Evolutionary conservation across 2,113 vertebrate genomes (phyloP), one percentile per base, ranked within the genome.

Genomic region (Platysteira castanea): DNA sequence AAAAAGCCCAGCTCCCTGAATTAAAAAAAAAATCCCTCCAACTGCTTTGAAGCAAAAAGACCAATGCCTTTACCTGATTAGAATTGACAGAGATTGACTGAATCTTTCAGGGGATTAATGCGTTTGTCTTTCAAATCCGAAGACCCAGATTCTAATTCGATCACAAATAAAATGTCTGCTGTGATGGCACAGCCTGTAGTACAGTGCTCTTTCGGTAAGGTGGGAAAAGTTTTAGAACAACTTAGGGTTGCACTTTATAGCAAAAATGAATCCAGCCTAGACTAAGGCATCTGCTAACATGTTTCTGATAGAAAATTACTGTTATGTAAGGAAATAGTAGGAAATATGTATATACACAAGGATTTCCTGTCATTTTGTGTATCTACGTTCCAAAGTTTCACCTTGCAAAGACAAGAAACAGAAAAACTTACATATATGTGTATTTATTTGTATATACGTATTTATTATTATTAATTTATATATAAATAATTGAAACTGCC

Each of bases 131-230:
- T 92, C 88, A 96, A 97, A 97, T 95, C 93, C 84, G 86, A 96
- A 97, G 65, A 97, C 82, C 87, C 81, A 89, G 68, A 95, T 95
- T 96, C 95, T 97, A 98, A 97, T 95, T 96, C 30, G 6, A 96
- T 65, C 87, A 82, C 89, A 95, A 97, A 80, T 84, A 95, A 97
- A 97, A 89, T 60, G 63, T 46, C 86, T 71, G 54, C 60, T 84
- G 50, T 63, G 64, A 76, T 56, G 57, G 83, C 67, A 88, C n/a
- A 80, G 70, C 54, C 37, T 69, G 42, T 13, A 96, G 27, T 42
- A 59, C 47, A 59, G 42, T 18, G 42, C 13, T 64, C 67, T 79
- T 67, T 54, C 41, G 26, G 16, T 56, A 37, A 77, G 42, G 82
- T 61, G 39, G 10, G 31, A 90, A 31, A 91, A 80, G 42, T 70